These are phyloP conservation scores for Volucella zonaria DNA, from an alignment of 2,888 invertebrate genomes.

Conservation along the genomic window DNA sequence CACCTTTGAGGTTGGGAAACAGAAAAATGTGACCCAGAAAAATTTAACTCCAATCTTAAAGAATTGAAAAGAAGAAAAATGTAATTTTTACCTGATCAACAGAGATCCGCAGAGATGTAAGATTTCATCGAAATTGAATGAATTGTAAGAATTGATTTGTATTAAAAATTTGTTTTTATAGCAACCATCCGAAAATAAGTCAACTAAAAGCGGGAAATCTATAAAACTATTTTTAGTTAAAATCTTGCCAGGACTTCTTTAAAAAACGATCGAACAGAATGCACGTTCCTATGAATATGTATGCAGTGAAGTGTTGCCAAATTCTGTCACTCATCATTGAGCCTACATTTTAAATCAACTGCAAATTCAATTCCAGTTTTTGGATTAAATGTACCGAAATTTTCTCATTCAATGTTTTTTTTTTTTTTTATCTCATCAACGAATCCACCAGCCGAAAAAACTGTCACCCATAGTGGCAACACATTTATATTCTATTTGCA, in stretches of 20 bases:
- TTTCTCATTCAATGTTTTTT: conserved; percentile 2
- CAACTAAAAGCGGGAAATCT: too few relatives aligned
- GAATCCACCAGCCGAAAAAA: conserved; percentile 37
- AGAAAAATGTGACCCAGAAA: conserved; percentile 21
- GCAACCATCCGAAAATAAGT: too few relatives aligned
- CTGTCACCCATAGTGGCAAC: conserved; percentile 30
- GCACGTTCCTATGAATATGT: too few relatives aligned
- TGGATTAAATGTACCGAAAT: conserved; percentile 46
- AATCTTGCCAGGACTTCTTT: too few relatives aligned
- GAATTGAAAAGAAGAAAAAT: neutral
- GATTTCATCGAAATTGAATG: too few relatives aligned
- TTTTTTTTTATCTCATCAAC: conserved; percentile 23
- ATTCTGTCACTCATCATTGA: conserved; percentile 48
- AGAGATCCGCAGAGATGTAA: too few relatives aligned
- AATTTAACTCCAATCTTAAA: conserved; percentile 7
- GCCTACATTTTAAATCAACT: neutral
- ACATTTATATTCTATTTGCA: conserved; percentile 11
- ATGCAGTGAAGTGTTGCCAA: neutral
- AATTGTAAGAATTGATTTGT: too few relatives aligned
- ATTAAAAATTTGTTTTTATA: too few relatives aligned
- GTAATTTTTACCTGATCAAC: neutral
- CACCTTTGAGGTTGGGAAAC: conserved; percentile 2
- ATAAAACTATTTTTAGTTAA: too few relatives aligned
- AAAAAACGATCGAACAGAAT: too few relatives aligned
- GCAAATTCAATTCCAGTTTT: conserved; percentile 51